phyloP scores from a whole-genome alignment of 2,113 vertebrate species.

The Indri indri region DNA sequence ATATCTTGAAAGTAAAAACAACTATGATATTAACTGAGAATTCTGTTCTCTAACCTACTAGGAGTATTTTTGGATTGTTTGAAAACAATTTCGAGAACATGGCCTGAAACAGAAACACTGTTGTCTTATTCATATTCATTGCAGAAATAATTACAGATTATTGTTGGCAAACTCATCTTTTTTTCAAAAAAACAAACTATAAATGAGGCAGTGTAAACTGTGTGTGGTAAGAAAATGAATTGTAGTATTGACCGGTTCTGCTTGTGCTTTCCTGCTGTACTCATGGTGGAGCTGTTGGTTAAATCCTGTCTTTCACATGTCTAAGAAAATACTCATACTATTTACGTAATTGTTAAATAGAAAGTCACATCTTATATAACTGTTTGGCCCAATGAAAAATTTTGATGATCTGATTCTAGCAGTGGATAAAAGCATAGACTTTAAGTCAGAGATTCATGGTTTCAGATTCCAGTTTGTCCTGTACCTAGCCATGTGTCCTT shows the following conservation, averaged over 20 bases:
- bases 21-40: slow-evolving; percentile 60
- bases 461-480: not conserved
- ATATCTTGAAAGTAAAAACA: slow-evolving; percentile 51
- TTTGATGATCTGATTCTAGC: not conserved
- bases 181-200: not conserved
- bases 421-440: not conserved
- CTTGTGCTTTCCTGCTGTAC: not conserved
- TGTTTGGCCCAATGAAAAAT: not conserved
- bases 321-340: not conserved
- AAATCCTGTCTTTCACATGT: not conserved
- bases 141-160: slow-evolving; percentile 66
- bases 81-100: slow-evolving; percentile 55
- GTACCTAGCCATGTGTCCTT: not conserved
- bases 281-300: not conserved
- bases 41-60: slow-evolving; percentile 44
- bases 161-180: slow-evolving; percentile 52
- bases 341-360: not conserved
- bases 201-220: not conserved
- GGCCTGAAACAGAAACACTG: slow-evolving; percentile 37
- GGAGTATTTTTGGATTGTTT: slow-evolving; percentile 45
- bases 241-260: not conserved
- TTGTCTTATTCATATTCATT: slow-evolving; percentile 59
- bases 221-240: not conserved
- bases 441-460: not conserved
- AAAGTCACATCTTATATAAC: not conserved